These are phyloP conservation scores for Phrynocephalus guinanensis DNA, from an alignment of 2,797 vertebrate species.

Conservation along the genomic window DNA sequence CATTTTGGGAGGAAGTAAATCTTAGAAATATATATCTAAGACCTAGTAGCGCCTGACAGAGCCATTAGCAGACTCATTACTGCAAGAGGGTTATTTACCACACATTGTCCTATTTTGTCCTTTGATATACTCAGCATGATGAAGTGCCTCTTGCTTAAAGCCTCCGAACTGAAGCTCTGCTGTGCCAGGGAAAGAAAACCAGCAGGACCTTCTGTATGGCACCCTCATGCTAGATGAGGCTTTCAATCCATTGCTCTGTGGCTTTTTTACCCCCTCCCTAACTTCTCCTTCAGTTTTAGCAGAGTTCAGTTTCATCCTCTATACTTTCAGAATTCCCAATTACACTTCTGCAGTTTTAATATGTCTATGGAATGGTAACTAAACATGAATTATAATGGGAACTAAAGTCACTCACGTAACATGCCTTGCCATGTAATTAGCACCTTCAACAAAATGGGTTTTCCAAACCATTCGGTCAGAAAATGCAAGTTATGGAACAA, in stretches of 20 bases:
- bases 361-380: slow-evolving; percentile 38
- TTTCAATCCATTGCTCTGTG: slow-evolving; percentile 47
- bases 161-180: slow-evolving; percentile 62
- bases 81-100: slow-evolving; percentile 73
- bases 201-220: slow-evolving; percentile 53
- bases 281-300: slow-evolving; percentile 1
- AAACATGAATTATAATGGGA: slow-evolving; percentile 27
- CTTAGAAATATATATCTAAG: slow-evolving; percentile 59
- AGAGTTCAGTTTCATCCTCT: slow-evolving; percentile 38
- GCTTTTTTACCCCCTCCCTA: neutral
- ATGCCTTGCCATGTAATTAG: neutral
- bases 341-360: slow-evolving; percentile 29
- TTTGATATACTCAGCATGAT: slow-evolving; percentile 70
- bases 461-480: slow-evolving; percentile 20
- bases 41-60: slow-evolving; percentile 68
- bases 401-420: neutral
- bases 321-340: slow-evolving; percentile 22
- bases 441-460: neutral
- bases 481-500: neutral
- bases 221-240: slow-evolving; percentile 68
- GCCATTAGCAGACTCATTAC: slow-evolving; percentile 71
- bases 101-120: slow-evolving; percentile 69
- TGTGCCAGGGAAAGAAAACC: slow-evolving; percentile 47
- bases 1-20: slow-evolving; percentile 68
- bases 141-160: slow-evolving; percentile 72